A percentile compares a stretch with the other conserved stretches of the same genome.
Evolutionary conservation across 2,113 vertebrate genomes (phyloP).

Genomic region (Echinops telfairi): DNA sequence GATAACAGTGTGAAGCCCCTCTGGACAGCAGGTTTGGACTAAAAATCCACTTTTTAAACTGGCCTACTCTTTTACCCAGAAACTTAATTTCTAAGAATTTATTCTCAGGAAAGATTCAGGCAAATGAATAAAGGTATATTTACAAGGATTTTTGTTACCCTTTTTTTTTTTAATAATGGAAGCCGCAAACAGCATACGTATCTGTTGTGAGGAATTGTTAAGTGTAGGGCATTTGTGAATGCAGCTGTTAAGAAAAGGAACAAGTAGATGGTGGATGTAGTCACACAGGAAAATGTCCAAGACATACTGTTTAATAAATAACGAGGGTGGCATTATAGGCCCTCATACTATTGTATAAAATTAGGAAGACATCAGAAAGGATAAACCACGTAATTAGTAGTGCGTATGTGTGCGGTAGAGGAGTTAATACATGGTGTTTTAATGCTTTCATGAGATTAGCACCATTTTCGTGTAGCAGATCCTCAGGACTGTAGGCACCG

Average conservation of each 20-base stretch:
- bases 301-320: constrained; percentile 27
- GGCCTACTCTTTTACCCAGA: no score
- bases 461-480: constrained; percentile 38
- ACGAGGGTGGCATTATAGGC: not conserved
- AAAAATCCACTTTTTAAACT: no score
- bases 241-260: not conserved
- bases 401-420: no score
- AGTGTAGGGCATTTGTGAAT: no score
- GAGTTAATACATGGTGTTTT: no score
- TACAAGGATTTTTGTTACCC: no score
- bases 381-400: not conserved
- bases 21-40: not conserved
- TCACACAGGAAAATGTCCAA: not conserved
- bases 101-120: no score
- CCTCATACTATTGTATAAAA: not conserved
- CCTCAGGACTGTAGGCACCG: not conserved
- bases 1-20: not conserved
- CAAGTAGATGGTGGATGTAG: not conserved
- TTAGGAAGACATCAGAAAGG: constrained; percentile 43
- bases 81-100: no score
- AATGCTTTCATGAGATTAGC: not conserved
- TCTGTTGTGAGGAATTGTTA: no score
- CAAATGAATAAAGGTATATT: no score
- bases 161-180: no score
- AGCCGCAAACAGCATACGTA: no score